These are phyloP conservation scores for Prolemur simus DNA, from an alignment of 2,113 vertebrate species.

Conservation along the genomic window DNA sequence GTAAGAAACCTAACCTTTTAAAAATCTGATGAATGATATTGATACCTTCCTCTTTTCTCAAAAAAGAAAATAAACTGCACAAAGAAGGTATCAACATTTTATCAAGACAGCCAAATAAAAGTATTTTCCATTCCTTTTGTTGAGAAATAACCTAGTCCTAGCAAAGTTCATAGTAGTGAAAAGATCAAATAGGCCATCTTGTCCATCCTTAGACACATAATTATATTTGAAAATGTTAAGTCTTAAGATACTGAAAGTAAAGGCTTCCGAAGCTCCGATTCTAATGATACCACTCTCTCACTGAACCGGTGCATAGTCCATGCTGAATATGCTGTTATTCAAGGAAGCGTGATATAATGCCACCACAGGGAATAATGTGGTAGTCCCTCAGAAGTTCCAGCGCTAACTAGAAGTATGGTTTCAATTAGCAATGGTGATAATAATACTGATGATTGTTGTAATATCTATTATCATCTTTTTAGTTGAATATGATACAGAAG, in stretches of 20 bases:
- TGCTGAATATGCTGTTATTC: background rate
- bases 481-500: background rate
- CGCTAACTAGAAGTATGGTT: background rate
- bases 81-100: constrained; percentile 30
- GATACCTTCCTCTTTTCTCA: background rate
- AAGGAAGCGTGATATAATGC: background rate
- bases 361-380: background rate
- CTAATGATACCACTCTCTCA: background rate
- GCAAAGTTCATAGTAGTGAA: background rate
- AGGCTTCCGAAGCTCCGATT: background rate
- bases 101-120: background rate
- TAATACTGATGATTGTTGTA: constrained; percentile 15
- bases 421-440: constrained; percentile 37
- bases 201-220: background rate
- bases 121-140: background rate
- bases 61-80: background rate
- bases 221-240: background rate
- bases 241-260: background rate
- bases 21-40: constrained; percentile 18
- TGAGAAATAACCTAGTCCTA: constrained; percentile 25
- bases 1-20: constrained; percentile 8
- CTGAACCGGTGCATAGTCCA: background rate
- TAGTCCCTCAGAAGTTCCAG: background rate
- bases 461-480: background rate
- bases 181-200: background rate